Conservation (phyloP, 1,140 invertebrate species). For the Gryllus bimaculatus region DNA sequence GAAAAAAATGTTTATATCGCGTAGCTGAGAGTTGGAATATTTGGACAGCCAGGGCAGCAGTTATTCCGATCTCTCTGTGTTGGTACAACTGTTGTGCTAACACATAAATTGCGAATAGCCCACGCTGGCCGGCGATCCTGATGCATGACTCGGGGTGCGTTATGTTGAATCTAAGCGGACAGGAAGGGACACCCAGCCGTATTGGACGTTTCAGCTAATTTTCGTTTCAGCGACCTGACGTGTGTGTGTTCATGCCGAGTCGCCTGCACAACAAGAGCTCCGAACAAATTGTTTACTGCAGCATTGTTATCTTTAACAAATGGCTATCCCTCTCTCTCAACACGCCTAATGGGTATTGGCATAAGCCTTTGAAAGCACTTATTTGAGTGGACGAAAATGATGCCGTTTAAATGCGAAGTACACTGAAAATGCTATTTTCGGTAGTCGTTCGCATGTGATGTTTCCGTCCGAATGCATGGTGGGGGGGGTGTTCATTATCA, state of each 20-base stretch:
- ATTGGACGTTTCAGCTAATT: neutral
- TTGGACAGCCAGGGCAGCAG: neutral
- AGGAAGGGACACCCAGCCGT: neutral
- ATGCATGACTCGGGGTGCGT: neutral
- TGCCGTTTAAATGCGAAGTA: too few species aligned
- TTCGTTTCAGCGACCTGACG: neutral
- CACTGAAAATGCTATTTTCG: too few species aligned
- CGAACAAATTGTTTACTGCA: neutral
- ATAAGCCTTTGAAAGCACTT: neutral
- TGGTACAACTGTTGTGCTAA: neutral
- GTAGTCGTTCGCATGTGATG: too few species aligned
- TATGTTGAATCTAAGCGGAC: neutral
- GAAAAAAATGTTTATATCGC: too few species aligned
- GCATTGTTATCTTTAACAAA: neutral
- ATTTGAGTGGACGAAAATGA: too few species aligned
- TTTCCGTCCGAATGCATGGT: too few species aligned
- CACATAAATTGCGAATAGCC: neutral
- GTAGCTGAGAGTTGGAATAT: neutral
- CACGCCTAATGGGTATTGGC: neutral
- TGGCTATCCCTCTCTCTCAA: neutral
- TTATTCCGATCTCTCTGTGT: neutral
- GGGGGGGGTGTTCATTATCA: too few species aligned
- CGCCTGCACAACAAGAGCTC: neutral
- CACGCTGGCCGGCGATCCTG: neutral
- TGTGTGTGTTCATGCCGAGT: neutral